Evolutionary conservation across 2,888 invertebrate genomes (phyloP), one percentile per base, ranked within the genome.

Genomic region (Ectobius pallidus): DNA sequence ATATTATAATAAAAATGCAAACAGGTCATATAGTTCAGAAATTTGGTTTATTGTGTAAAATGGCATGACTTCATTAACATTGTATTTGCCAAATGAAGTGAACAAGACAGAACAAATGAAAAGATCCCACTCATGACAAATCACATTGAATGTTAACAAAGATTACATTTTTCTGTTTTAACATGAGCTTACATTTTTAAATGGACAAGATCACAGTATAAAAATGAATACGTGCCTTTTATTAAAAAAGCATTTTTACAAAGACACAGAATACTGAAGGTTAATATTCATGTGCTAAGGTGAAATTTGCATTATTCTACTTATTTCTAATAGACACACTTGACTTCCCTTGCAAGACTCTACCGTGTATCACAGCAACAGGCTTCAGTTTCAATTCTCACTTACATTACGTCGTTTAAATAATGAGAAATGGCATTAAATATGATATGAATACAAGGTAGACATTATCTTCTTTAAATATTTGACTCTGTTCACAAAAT

Each of bases 41-140:
- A 58, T 58, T 25, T 20, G 11, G 58, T 58, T 58, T 58, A 58
- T 63, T 63, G 7, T 63, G 63, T 63, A 63, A 63, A 63, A 42
- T 25, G 18, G n/a, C 14, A 63, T 22, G 34, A 22, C 39, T 63
- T 20, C 34, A 34, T 39, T 25, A 42, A 14, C 25, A 63, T n/a
- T 58, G 39, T 39, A 9, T 14, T 52, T 52, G n/a, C 52, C 25
- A 52, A 11, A 14, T 52, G 14, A 22, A 25, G 25, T 49, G 52
- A 22, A 34, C 16, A 22, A 42, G 25, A 63, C 18, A 22, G 42
- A 42, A 63, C 27, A 27, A 61, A 61, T 16, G n/a, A 61, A 61
- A 30, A n/a, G 30, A 3, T 1, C 1, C 22, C 1, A 22, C 25
- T 1, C n/a, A 6, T 25, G n/a, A 39, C 62, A 62, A 49, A 49